These are phyloP conservation scores for Sycophila texana DNA, from an alignment of 2,888 invertebrate genomes.

Conservation along the genomic window DNA sequence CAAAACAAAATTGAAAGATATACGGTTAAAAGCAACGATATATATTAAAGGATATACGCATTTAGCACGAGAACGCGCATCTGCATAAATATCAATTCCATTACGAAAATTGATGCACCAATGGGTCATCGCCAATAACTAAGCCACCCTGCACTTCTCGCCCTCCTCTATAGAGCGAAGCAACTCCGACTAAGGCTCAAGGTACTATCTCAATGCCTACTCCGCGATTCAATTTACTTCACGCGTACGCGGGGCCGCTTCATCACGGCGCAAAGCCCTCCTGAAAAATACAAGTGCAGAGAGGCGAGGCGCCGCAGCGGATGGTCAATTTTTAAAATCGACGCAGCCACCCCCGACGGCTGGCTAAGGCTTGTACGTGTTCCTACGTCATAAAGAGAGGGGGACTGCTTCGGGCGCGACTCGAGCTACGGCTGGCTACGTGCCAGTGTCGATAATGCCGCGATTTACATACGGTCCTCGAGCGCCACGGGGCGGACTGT, in stretches of 20 bases:
- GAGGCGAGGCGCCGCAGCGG: not conserved
- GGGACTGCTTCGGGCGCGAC: not conserved
- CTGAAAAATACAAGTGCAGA: not conserved
- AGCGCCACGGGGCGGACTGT: conserved; percentile 4
- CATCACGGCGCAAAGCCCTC: not conserved
- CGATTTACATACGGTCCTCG: conserved; percentile 52
- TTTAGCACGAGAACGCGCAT: too few relatives aligned
- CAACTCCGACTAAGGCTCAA: not conserved
- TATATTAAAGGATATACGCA: too few relatives aligned
- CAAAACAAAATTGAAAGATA: too few relatives aligned
- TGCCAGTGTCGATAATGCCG: conserved; percentile 57
- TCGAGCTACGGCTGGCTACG: conserved; percentile 53
- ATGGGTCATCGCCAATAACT: too few relatives aligned
- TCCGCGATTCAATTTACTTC: conserved; percentile 47
- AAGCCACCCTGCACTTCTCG: too few relatives aligned
- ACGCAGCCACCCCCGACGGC: too few relatives aligned
- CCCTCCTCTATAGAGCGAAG: not conserved
- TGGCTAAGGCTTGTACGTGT: not conserved
- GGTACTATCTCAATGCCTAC: conserved; percentile 33
- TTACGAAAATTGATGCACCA: too few relatives aligned
- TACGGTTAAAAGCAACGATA: too few relatives aligned
- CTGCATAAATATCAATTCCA: too few relatives aligned
- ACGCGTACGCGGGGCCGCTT: conserved; percentile 6
- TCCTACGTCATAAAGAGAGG: not conserved
- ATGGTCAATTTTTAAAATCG: too few relatives aligned